Evolutionary conservation across 2,797 vertebrate genomes (phyloP).

Genomic region (Glossophaga mutica): DNA sequence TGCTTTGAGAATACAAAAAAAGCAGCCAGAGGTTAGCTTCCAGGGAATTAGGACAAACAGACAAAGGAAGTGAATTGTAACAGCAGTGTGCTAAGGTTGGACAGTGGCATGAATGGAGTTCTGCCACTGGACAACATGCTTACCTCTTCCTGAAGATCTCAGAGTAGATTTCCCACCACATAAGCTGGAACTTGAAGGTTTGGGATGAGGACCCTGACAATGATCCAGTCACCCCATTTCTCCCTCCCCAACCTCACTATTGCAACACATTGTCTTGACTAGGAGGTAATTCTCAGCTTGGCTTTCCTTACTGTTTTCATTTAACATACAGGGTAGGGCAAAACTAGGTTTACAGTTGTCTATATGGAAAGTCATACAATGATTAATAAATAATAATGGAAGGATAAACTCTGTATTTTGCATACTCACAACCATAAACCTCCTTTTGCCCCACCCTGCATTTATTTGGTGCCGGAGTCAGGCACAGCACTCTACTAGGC

Average conservation of each 20-base stretch:
- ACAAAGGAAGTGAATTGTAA: background rate
- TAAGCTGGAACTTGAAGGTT: background rate
- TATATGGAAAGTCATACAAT: background rate
- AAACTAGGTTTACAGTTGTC: background rate
- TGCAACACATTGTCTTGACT: background rate
- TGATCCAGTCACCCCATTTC: background rate
- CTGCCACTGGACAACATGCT: no score
- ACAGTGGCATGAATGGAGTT: background rate
- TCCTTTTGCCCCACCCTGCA: background rate
- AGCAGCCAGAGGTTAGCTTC: background rate
- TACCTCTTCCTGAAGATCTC: background rate
- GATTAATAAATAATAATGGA: background rate
- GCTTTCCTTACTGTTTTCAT: background rate
- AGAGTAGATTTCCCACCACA: background rate
- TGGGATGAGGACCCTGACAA: background rate
- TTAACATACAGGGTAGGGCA: background rate
- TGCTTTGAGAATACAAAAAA: background rate
- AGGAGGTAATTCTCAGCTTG: background rate
- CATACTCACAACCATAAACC: background rate
- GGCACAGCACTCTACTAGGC: rapidly evolving
- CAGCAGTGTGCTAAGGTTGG: background rate
- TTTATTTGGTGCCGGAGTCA: background rate
- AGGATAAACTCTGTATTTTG: background rate
- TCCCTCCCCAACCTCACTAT: background rate
- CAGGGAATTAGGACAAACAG: background rate